These are phyloP conservation scores for Sterrhoptilus dennistouni DNA, from an alignment of 2,113 vertebrate genomes.

Conservation along the genomic window DNA sequence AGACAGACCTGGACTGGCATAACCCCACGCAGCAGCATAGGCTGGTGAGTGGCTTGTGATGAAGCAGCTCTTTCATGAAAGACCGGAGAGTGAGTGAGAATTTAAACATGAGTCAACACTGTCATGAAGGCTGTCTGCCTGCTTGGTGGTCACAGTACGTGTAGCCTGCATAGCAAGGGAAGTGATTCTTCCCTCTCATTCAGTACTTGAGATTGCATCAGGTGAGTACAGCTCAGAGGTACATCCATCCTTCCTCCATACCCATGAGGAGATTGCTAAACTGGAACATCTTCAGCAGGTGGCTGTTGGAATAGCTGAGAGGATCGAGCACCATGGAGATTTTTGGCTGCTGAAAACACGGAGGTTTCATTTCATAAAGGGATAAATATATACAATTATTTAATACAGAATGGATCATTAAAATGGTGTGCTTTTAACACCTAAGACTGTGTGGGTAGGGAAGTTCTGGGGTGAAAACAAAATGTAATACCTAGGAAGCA, in stretches of 20 bases:
- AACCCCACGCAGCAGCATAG: background rate
- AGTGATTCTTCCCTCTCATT: background rate
- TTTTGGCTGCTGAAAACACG: background rate
- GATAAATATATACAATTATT: background rate
- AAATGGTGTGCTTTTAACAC: background rate
- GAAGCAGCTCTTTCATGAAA: background rate
- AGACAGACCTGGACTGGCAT: background rate
- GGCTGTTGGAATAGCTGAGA: background rate
- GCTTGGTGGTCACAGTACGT: fast-evolving
- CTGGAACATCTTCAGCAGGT: background rate
- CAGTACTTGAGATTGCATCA: background rate
- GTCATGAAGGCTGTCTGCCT: background rate
- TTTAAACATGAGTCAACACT: background rate
- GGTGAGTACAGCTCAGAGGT: background rate
- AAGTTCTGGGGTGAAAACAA: constrained; percentile 25
- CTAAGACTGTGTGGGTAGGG: background rate
- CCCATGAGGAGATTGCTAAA: background rate
- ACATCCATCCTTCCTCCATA: background rate
- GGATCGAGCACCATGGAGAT: background rate
- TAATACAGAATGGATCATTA: background rate
- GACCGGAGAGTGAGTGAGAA: background rate
- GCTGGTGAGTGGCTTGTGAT: background rate
- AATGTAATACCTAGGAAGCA: background rate
- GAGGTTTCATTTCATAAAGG: background rate
- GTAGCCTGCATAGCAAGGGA: background rate